Evolutionary conservation across 2,797 vertebrate genomes (phyloP), one percentile per base, ranked within the genome.

Genomic region (Dallia pectoralis): DNA sequence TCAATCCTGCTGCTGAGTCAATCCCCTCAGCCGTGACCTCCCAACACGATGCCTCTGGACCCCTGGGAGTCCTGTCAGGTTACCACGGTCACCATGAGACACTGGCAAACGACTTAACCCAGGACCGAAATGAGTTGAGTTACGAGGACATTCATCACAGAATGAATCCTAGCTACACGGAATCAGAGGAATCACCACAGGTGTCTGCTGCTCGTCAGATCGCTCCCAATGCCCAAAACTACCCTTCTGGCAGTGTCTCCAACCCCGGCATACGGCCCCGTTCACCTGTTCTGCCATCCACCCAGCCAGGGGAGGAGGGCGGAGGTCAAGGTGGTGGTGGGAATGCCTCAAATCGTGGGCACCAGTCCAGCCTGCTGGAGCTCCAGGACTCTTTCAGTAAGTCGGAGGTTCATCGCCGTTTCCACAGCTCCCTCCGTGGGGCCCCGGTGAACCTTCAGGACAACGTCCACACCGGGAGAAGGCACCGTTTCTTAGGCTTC

Each of bases 331-430:
- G 40, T 44, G 40, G 40, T 9, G 40, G 40, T 12, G 40, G 11
- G 14, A 44, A 44, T 44, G 29, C 62, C 51, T 56, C 77, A 69
- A 74, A n/a, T 36, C 33, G 81, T 62, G 15, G 27, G n/a, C 66
- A 75, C 27, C 79, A 78, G 0, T 74, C 64, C 64, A 53, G 69
- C 16, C 81, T 93, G 44, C 71, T 89, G 36, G 88, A 93, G 4
- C 87, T 95, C 68, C 93, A 95, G 69, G 77, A 89, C 56, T 86
- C 90, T 48, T 96, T 94, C 82, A 93, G 87, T 63, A 95, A 89
- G 79, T 84, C 90, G 7, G 84, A 82, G 51, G 89, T 85, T 36
- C 90, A 92, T 51, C 91, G 56, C 27, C 30, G 0, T 16, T 91
- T 94, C 74, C 89, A 82, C 71, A 84, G 82, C 76, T 87, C 89